Conservation (phyloP, 2,113 vertebrate species). For the Megaptera novaeangliae region DNA sequence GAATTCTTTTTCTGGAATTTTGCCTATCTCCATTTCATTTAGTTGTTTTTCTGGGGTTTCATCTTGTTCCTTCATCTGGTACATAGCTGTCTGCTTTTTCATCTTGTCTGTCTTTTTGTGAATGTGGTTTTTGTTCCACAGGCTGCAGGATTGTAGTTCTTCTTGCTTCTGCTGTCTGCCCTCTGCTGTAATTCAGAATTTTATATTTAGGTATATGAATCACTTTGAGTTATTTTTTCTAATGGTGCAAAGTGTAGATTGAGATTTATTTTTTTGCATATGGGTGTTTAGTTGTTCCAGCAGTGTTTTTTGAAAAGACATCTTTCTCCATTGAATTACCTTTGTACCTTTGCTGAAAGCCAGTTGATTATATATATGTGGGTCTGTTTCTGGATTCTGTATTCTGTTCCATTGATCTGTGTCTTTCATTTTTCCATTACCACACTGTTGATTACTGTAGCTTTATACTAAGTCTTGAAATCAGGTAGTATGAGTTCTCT, state of each 20-base stretch:
- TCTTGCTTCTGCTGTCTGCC: no score
- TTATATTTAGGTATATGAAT: background rate
- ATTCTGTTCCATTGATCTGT: background rate
- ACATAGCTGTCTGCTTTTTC: no score
- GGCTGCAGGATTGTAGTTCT: no score
- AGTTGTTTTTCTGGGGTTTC: no score
- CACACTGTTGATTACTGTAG: background rate
- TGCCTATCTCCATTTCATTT: no score
- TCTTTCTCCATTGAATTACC: background rate
- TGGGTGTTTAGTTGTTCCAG: background rate
- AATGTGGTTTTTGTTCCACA: no score
- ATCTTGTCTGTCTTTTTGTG: no score
- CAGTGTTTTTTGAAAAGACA: background rate
- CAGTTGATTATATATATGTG: background rate
- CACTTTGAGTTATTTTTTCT: background rate
- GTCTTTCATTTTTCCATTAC: background rate
- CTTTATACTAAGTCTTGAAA: background rate
- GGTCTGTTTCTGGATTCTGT: background rate
- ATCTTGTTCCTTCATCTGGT: no score
- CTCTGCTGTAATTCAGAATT: background rate
- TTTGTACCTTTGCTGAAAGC: background rate
- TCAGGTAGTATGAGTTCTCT: background rate
- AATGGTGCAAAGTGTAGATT: background rate
- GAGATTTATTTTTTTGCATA: background rate
- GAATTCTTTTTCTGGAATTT: no score